Evolutionary conservation across 2,113 vertebrate genomes (phyloP).

Genomic region (Spheniscus mendiculus): DNA sequence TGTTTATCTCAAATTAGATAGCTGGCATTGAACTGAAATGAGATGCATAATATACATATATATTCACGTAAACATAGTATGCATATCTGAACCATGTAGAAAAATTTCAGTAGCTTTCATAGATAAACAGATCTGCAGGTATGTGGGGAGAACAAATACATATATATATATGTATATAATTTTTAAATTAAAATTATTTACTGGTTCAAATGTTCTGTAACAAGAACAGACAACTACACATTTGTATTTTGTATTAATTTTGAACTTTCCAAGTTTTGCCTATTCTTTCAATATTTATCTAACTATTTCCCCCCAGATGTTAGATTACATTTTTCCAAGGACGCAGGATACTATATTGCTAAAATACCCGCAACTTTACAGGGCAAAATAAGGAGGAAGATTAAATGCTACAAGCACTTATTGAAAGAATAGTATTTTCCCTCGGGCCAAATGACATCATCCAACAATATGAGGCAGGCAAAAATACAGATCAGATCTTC

Average conservation of each 20-base stretch:
- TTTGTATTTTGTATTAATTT: neutral
- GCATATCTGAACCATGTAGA: neutral
- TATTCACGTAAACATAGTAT: neutral
- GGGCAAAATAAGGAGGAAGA: neutral
- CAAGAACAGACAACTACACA: neutral
- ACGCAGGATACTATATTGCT: neutral
- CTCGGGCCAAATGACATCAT: neutral
- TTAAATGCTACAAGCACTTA: neutral
- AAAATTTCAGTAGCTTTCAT: neutral
- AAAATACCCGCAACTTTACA: neutral
- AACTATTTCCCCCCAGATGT: neutral
- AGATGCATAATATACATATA: neutral
- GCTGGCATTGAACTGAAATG: neutral
- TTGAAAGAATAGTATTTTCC: neutral
- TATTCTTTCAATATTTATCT: neutral
- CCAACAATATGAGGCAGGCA: neutral
- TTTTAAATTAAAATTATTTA: neutral
- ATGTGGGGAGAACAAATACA: neutral
- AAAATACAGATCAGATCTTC: neutral
- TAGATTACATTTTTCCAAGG: neutral
- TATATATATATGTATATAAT: neutral
- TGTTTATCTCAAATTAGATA: conserved; percentile 22
- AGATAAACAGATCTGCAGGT: neutral
- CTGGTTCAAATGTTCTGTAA: neutral
- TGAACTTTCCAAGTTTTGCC: neutral